A percentile compares a stretch with the other conserved stretches of the same genome.
Evolutionary conservation across 2,797 vertebrate species (phyloP).

Genomic region (Heliangelus exortis): DNA sequence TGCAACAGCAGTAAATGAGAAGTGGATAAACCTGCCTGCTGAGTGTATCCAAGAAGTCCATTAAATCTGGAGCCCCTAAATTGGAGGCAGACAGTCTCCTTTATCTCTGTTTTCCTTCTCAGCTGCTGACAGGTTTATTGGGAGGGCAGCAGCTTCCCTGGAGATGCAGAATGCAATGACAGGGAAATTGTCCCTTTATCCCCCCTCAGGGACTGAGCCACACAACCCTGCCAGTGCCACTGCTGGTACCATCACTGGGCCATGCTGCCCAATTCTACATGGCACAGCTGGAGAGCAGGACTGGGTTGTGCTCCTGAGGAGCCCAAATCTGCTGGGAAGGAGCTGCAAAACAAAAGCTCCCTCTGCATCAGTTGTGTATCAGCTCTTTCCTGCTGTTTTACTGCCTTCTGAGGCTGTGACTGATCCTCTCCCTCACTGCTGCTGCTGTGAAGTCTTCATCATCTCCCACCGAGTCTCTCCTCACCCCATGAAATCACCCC

Average conservation of each 20-base stretch:
- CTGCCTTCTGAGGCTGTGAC: not conserved
- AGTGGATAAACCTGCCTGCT: not conserved
- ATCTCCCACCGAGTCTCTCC: not conserved
- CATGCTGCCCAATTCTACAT: fast-evolving
- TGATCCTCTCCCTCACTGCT: not conserved
- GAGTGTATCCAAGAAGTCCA: not conserved
- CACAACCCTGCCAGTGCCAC: not conserved
- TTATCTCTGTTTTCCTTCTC: not conserved
- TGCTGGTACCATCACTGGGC: not conserved
- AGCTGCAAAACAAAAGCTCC: not conserved
- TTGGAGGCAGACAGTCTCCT: slow-evolving; percentile 28
- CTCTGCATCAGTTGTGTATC: not conserved
- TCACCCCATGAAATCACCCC: not conserved
- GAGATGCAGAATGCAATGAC: not conserved
- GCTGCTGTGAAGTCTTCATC: not conserved
- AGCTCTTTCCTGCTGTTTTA: not conserved
- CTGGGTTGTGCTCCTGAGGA: not conserved
- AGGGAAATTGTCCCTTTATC: not conserved
- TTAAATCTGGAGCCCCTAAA: slow-evolving; percentile 7
- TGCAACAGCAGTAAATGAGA: not conserved
- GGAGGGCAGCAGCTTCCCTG: slow-evolving; percentile 1
- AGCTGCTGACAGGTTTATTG: not conserved
- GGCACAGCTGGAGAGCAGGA: not conserved
- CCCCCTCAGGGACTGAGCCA: not conserved
- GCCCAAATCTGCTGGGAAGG: fast-evolving